Evolutionary conservation across 2,888 invertebrate genomes (phyloP).

Genomic region (Galeruca laticollis): DNA sequence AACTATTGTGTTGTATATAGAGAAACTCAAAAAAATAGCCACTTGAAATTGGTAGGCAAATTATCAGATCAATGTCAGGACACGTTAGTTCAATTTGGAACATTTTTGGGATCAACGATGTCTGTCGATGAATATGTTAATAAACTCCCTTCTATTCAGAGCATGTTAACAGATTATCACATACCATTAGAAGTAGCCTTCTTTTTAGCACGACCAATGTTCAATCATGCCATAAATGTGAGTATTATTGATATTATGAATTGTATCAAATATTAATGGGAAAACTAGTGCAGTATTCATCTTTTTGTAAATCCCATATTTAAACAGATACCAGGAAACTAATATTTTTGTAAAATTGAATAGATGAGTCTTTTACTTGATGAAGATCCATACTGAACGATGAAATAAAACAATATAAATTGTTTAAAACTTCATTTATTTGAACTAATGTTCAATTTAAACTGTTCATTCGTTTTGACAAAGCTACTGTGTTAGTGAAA

Average conservation of each 20-base stretch:
- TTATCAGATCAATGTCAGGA: conserved; percentile 95
- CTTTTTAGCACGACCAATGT: conserved; percentile 93
- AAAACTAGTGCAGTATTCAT: too few relatives aligned
- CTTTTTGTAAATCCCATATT: too few relatives aligned
- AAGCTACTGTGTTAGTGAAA: too few relatives aligned
- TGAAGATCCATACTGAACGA: too few relatives aligned
- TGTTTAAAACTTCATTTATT: too few relatives aligned
- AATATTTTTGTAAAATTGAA: too few relatives aligned
- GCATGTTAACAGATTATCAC: conserved; percentile 91
- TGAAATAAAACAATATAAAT: too few relatives aligned
- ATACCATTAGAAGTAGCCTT: conserved; percentile 98
- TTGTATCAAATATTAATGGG: too few relatives aligned
- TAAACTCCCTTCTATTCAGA: conserved; percentile 87
- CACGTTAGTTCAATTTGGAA: conserved; percentile 97
- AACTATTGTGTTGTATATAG: conserved; percentile 94
- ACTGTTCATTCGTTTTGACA: too few relatives aligned
- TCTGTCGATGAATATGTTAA: conserved; percentile 95
- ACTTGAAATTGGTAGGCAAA: conserved; percentile 89
- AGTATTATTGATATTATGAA: conserved; percentile 61
- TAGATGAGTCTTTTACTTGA: too few relatives aligned
- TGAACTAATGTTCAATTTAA: too few relatives aligned
- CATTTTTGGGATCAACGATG: conserved; percentile 93
- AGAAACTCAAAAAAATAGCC: conserved; percentile 80
- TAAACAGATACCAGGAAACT: too few relatives aligned
- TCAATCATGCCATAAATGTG: conserved; percentile 86